Conservation (phyloP, 1,140 invertebrate genomes). For the Thaumatotibia leucotreta region DNA sequence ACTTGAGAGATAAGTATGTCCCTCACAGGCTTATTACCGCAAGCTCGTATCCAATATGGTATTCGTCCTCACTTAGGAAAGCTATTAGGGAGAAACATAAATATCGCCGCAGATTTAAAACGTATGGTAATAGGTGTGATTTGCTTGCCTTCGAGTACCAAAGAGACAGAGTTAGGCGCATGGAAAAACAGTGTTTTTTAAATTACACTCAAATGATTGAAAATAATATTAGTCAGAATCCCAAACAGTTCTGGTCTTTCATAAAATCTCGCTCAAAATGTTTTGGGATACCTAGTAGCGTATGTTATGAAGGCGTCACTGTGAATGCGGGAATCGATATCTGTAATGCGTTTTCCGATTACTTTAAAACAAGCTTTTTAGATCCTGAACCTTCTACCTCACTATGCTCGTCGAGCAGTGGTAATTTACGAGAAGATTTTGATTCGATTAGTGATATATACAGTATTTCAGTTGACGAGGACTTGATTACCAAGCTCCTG, state of each 20-base stretch:
- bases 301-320: too few relatives aligned
- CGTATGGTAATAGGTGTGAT: conserved; percentile 15
- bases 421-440: background rate
- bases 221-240: background rate
- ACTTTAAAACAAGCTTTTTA: too few relatives aligned
- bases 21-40: background rate
- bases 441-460: background rate
- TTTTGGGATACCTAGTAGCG: too few relatives aligned
- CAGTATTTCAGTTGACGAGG: background rate
- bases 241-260: conserved; percentile 19
- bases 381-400: too few relatives aligned
- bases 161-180: background rate
- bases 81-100: conserved; percentile 23
- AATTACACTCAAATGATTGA: conserved; percentile 12
- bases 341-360: too few relatives aligned
- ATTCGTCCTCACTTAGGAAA: conserved; percentile 11
- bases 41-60: conserved; percentile 14
- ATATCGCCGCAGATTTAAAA: conserved; percentile 17
- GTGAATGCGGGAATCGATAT: too few relatives aligned
- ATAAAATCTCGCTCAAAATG: background rate
- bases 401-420: background rate
- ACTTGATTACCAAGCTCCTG: background rate
- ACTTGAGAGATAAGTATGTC: conserved; percentile 3
- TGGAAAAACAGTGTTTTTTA: conserved; percentile 4
- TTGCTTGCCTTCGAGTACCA: background rate